Evolutionary conservation across 1,140 invertebrate species (phyloP).

Genomic region (Rhopalosiphum padi): DNA sequence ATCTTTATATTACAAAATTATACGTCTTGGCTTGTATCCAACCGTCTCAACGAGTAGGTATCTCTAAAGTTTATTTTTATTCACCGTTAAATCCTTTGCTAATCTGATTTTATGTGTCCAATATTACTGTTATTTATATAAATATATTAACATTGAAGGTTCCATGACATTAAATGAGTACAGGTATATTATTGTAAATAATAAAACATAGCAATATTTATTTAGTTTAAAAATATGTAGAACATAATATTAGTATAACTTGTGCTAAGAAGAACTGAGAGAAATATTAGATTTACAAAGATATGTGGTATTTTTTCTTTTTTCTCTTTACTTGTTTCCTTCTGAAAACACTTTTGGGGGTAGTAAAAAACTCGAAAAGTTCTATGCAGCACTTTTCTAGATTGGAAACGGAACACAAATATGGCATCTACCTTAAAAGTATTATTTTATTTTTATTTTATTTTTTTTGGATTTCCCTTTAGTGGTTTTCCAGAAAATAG

Average conservation of each 20-base stretch:
- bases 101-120: not conserved
- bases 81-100: slow-evolving; percentile 7
- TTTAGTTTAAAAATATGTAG: not conserved
- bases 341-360: not conserved
- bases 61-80: not conserved
- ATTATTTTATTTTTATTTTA: not conserved
- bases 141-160: not conserved
- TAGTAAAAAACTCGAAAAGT: slow-evolving; percentile 17
- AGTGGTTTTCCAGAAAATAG: not conserved
- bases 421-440: not conserved
- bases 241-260: not conserved
- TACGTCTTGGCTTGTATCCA: not conserved
- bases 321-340: not conserved
- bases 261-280: not conserved
- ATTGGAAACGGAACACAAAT: not conserved
- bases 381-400: not conserved
- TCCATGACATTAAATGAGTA: not conserved
- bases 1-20: slow-evolving; percentile 1
- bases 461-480: not conserved
- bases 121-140: not conserved
- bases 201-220: not conserved
- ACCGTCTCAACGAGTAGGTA: not conserved
- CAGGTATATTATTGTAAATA: not conserved
- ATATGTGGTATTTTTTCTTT: not conserved
- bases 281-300: slow-evolving; percentile 14